phyloP scores from a whole-genome alignment of 2,797 vertebrate species.

The Apogon hyalosoma region DNA sequence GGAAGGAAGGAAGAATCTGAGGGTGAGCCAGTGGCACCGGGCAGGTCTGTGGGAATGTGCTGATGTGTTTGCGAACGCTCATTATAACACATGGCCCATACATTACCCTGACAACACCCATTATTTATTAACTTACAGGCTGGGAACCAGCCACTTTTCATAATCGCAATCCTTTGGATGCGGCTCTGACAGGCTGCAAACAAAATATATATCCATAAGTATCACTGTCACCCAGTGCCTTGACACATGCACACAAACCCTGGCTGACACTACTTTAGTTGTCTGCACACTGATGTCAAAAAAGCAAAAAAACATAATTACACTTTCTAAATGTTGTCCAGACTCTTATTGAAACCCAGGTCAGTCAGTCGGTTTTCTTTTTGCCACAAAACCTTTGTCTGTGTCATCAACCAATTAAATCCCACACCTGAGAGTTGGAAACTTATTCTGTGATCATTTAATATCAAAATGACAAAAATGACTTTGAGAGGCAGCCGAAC shows the following conservation, averaged over 20 bases:
- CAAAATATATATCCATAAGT: conserved; percentile 74
- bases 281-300: conserved; percentile 26
- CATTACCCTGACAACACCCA: conserved; percentile 77
- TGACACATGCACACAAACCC: conserved; percentile 11
- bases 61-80: conserved; percentile 79
- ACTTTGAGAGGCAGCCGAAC: conserved; percentile 50
- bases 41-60: conserved; percentile 63
- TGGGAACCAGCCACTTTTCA: conserved; percentile 73
- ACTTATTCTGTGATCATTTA: conserved; percentile 39
- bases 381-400: not conserved
- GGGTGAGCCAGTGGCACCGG: conserved; percentile 33
- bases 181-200: conserved; percentile 73
- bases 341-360: conserved; percentile 33
- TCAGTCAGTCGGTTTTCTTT: conserved; percentile 36
- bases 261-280: conserved; percentile 26
- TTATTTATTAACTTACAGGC: conserved; percentile 82
- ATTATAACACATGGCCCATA: conserved; percentile 79
- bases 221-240: conserved; percentile 5
- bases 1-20: conserved; percentile 39
- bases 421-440: conserved; percentile 30
- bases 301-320: conserved; percentile 42
- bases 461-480: conserved; percentile 39
- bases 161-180: conserved; percentile 64
- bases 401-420: conserved; percentile 15
- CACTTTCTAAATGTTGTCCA: conserved; percentile 34